phyloP scores from a whole-genome alignment of 2,113 vertebrate genomes.

The Copsychus sechellarum region DNA sequence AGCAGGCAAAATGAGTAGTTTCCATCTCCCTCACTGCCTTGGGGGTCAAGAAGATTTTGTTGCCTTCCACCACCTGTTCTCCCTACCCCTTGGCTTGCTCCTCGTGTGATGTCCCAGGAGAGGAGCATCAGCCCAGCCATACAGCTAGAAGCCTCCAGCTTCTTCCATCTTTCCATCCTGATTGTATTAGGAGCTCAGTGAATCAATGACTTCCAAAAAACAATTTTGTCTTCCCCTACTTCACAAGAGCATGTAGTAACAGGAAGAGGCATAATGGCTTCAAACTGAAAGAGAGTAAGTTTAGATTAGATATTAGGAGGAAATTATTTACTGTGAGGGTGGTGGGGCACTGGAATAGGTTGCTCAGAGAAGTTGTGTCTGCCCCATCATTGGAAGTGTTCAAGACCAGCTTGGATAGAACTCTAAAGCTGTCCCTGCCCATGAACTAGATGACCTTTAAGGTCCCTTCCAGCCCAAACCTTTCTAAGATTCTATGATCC shows the following conservation, averaged over 20 bases:
- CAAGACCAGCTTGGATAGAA: neutral
- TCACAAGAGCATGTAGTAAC: neutral
- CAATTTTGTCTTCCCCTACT: neutral
- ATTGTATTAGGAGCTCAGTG: neutral
- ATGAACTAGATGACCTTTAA: neutral
- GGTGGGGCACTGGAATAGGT: neutral
- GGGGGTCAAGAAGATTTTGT: neutral
- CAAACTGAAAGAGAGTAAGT: neutral
- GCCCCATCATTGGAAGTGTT: neutral
- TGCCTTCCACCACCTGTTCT: neutral
- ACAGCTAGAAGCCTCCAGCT: neutral
- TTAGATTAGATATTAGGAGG: neutral
- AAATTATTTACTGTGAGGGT: neutral
- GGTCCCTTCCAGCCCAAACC: neutral
- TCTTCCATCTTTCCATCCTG: neutral
- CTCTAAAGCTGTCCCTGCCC: neutral
- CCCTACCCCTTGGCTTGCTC: neutral
- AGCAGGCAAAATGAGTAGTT: neutral
- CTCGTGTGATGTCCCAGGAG: rapidly evolving
- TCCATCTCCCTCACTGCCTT: neutral
- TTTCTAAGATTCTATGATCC: neutral
- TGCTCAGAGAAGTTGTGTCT: neutral
- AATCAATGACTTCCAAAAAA: neutral
- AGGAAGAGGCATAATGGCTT: rapidly evolving
- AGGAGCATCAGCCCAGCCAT: neutral